phyloP scores from a whole-genome alignment of 2,113 vertebrate genomes.

The Cyanoramphus novaezelandiae region DNA sequence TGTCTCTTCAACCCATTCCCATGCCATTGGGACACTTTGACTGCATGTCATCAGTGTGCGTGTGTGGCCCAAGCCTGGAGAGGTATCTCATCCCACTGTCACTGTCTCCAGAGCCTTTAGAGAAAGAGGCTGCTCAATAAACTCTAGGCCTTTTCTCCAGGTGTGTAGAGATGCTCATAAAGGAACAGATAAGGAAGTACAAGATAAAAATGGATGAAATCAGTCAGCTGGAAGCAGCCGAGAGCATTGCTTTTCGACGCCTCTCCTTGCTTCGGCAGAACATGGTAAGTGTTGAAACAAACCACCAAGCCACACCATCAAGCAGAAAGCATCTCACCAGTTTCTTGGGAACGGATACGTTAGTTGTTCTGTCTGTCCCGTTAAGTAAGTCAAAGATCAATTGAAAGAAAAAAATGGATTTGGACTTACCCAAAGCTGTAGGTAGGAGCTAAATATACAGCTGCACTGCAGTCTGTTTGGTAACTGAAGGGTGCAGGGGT shows the following conservation, averaged over 20 bases:
- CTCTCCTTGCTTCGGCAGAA: constrained; percentile 89
- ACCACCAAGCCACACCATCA: not conserved
- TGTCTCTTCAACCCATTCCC: not conserved
- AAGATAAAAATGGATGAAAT: constrained; percentile 96
- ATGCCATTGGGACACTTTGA: not conserved
- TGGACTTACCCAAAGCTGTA: not conserved
- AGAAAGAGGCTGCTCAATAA: not conserved
- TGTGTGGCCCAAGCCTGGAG: not conserved
- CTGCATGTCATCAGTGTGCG: not conserved
- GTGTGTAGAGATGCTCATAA: constrained; percentile 94
- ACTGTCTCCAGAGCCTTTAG: not conserved
- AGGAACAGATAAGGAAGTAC: constrained; percentile 92
- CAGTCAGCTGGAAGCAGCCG: constrained; percentile 90
- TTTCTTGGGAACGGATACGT: not conserved
- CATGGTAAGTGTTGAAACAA: constrained; percentile 74
- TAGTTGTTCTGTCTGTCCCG: not conserved
- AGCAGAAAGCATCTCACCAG: not conserved
- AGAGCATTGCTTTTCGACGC: constrained; percentile 87
- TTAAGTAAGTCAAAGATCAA: not conserved
- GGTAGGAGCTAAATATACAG: not conserved
- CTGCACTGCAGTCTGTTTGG: not conserved
- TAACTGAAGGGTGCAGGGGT: not conserved
- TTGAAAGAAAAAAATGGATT: not conserved
- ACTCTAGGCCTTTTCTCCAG: constrained; percentile 60
- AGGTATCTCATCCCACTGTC: not conserved